A percentile compares a stretch with the other conserved stretches of the same genome.
These are phyloP conservation scores for Leptobrachium leishanense DNA, from an alignment of 2,113 vertebrate species.

Conservation along the genomic window DNA sequence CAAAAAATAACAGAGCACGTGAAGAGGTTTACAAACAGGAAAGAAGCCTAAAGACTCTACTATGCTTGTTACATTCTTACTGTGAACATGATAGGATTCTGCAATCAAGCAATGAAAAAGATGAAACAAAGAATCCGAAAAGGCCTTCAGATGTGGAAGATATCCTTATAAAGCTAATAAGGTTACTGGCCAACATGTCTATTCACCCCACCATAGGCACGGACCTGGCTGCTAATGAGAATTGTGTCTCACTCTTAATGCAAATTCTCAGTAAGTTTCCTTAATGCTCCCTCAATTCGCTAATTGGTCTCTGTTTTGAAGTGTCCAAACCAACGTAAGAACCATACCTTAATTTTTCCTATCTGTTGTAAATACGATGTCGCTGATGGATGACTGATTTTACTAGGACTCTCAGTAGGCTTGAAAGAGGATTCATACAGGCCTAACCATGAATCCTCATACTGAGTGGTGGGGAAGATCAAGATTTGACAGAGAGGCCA, in stretches of 20 bases:
- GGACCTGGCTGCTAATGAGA: slow-evolving; percentile 65
- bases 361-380: too few relatives aligned
- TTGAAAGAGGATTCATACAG: too few relatives aligned
- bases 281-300: background rate
- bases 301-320: too few relatives aligned
- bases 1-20: slow-evolving; percentile 72
- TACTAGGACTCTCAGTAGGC: too few relatives aligned
- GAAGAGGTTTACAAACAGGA: slow-evolving; percentile 71
- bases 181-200: slow-evolving; percentile 86
- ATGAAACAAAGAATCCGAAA: background rate
- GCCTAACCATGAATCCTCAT: too few relatives aligned
- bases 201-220: slow-evolving; percentile 76
- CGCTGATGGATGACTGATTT: too few relatives aligned
- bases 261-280: slow-evolving; percentile 77
- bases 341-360: too few relatives aligned
- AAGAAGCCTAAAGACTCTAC: slow-evolving; percentile 68
- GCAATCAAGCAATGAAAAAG: background rate
- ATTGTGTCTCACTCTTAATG: slow-evolving; percentile 73
- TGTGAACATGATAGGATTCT: slow-evolving; percentile 56
- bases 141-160: slow-evolving; percentile 71
- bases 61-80: slow-evolving; percentile 76
- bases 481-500: too few relatives aligned
- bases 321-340: too few relatives aligned
- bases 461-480: too few relatives aligned
- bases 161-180: slow-evolving; percentile 87